Evolutionary conservation across 1,140 invertebrate genomes (phyloP), one percentile per base, ranked within the genome.

Genomic region (Trichonephila inaurata): DNA sequence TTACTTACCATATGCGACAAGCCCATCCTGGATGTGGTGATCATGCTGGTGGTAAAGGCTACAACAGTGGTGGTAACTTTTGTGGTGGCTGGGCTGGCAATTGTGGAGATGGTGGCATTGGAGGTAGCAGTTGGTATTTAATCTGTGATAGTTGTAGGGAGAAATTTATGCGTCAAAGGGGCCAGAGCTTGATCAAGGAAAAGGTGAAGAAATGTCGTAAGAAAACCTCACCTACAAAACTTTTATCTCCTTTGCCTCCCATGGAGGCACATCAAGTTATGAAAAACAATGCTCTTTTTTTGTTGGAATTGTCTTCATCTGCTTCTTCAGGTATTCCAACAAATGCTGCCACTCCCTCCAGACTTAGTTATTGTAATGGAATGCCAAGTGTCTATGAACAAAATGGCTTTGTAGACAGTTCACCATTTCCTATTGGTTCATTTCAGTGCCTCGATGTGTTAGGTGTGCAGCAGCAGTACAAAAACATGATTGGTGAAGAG

Each of bases 201-300:
- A 96, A 95, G 94, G 86, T 91, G 18, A 95, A 95, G 89, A 95
- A 95, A 92, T 95, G 95, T 91, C 96, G 95, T 91, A 95, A 96
- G 92, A 96, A 96, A 94, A 61, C 92, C n/a, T 91, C 94, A 86
- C 94, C 90, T 92, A 95, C 94, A 40, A 95, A 92, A 87, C 81
- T 95, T 72, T 95, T 95, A 3, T 95, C 95, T 21, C 93, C 96
- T 21, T 94, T 95, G 21, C 95, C 95, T 85, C 94, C 95, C 19
- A 94, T 95, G 94, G 97, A 98, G 81, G 97, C 97, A 10, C 98
- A 99, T 95, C 95, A 97, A 21, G 97, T 97, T 0, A 98, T 99
- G 96, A 98, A 98, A 94, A 98, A 98, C 95, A 99, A 99, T 96
- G 98, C 99, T 0, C 97, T 99, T 96, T 99, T 99, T 95, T 96